These are phyloP conservation scores for Acanthurus lineatus DNA, from an alignment of 2,797 vertebrate species.

Conservation along the genomic window DNA sequence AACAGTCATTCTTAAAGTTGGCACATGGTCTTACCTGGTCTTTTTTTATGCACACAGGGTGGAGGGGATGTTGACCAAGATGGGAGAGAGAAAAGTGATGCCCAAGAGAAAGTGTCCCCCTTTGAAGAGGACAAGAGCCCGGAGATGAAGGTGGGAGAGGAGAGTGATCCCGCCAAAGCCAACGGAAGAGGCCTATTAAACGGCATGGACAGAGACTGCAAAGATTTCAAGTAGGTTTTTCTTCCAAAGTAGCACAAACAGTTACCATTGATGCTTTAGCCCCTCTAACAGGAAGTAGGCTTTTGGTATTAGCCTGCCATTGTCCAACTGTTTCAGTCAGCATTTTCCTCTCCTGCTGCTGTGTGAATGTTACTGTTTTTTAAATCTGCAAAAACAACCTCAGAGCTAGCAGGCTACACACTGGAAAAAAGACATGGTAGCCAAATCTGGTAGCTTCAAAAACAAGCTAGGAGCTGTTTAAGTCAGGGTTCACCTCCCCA, in stretches of 20 bases:
- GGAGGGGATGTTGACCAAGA: constrained; percentile 94
- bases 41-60: constrained; percentile 83
- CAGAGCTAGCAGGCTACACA: too few relatives aligned
- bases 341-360: too few relatives aligned
- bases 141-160: constrained; percentile 95
- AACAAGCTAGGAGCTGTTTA: too few relatives aligned
- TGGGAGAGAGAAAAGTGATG: constrained; percentile 93
- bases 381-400: too few relatives aligned
- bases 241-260: not conserved
- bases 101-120: constrained; percentile 93
- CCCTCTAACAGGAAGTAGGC: too few relatives aligned
- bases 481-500: too few relatives aligned
- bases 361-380: too few relatives aligned
- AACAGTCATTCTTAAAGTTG: not conserved
- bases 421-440: too few relatives aligned
- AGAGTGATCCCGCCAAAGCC: constrained; percentile 92
- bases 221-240: constrained; percentile 96
- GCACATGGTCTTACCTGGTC: not conserved
- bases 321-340: too few relatives aligned
- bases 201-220: constrained; percentile 98
- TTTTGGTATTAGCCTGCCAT: too few relatives aligned
- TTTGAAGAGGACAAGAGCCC: constrained; percentile 97
- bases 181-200: constrained; percentile 96
- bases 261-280: not conserved
- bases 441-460: too few relatives aligned